Conservation (phyloP, 1,140 invertebrate genomes). For the Trypoxylus dichotomus region DNA sequence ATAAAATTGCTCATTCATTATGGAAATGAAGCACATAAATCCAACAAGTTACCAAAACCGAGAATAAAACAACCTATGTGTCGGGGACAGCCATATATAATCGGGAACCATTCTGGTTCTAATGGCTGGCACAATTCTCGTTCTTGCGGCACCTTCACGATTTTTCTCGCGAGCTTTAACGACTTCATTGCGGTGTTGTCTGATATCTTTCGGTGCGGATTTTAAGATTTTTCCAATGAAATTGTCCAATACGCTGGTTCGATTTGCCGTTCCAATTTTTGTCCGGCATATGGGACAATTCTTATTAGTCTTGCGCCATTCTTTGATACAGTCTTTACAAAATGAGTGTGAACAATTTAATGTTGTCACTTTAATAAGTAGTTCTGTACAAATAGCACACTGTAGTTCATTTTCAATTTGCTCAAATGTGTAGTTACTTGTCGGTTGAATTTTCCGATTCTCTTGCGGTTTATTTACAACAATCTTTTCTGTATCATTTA, state of each 20-base stretch:
- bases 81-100: too few relatives aligned
- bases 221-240: conserved; percentile 40
- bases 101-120: too few relatives aligned
- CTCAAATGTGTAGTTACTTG: conserved; percentile 39
- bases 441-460: background rate
- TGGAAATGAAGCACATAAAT: too few relatives aligned
- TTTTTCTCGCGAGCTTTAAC: background rate
- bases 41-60: too few relatives aligned
- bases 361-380: conserved; percentile 71
- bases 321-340: conserved; percentile 71
- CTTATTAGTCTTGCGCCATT: conserved; percentile 72
- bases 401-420: conserved; percentile 76
- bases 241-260: conserved; percentile 46
- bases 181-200: background rate
- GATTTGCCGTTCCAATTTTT: conserved; percentile 36
- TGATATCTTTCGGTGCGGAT: conserved; percentile 11
- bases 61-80: too few relatives aligned
- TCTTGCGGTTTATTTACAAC: background rate
- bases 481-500: background rate
- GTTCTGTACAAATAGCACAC: conserved; percentile 77
- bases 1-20: too few relatives aligned
- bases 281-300: conserved; percentile 74
- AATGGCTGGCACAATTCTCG: too few relatives aligned
- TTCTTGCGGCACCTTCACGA: too few relatives aligned
- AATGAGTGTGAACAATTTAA: conserved; percentile 79